Evolutionary conservation across 35 echinoderm and acorn worm species (phyloP).

Genomic region (Diadema setosum): DNA sequence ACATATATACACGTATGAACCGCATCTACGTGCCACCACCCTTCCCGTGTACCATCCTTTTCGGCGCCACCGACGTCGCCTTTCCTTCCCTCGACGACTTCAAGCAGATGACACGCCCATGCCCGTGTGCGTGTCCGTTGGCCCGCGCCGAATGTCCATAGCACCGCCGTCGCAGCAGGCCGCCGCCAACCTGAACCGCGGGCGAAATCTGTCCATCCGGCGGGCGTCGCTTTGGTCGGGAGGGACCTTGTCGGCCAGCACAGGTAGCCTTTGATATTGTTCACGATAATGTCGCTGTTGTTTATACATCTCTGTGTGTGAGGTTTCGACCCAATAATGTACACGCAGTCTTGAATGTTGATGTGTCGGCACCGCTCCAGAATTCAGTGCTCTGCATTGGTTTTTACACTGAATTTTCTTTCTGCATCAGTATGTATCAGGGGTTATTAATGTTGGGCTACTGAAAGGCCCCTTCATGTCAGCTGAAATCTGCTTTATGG

Average conservation of each 20-base stretch:
- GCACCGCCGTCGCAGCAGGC: constrained; percentile 75
- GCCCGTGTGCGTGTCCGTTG: constrained; percentile 83
- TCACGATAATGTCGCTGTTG: too few species aligned
- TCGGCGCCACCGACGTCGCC: constrained; percentile 5
- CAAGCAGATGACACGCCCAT: constrained; percentile 78
- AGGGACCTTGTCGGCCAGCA: constrained; percentile 79
- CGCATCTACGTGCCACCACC: background rate
- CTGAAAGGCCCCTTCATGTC: too few species aligned
- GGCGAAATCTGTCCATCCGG: constrained; percentile 91
- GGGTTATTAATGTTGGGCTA: too few species aligned
- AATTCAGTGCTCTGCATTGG: too few species aligned
- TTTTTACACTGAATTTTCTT: too few species aligned
- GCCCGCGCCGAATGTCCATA: constrained; percentile 90
- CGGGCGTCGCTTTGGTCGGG: constrained; percentile 99
- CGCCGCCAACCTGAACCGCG: constrained; percentile 73
- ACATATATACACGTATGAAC: background rate
- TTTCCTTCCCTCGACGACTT: background rate
- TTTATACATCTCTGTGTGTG: too few species aligned
- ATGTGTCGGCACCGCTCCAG: too few species aligned
- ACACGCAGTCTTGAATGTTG: too few species aligned
- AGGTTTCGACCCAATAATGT: too few species aligned
- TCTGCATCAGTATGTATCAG: too few species aligned
- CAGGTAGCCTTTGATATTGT: constrained; percentile 21
- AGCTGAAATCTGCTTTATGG: too few species aligned
- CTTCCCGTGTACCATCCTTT: background rate